Evolutionary conservation across 2,888 invertebrate species (phyloP).

Genomic region (Azorinus chamasolen): DNA sequence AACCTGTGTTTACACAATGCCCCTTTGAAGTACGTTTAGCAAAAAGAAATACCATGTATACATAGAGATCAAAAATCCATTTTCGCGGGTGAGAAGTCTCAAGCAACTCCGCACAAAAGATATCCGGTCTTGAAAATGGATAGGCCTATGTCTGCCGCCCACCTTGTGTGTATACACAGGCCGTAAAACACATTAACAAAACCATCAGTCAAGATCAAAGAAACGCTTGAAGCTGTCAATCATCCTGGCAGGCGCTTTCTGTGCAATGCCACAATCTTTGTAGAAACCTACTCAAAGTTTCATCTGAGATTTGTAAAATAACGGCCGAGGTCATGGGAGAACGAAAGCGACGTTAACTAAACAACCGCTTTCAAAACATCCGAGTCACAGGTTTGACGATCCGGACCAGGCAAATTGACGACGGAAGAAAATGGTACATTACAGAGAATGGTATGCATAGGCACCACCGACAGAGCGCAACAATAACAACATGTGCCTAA

Average conservation of each 20-base stretch:
- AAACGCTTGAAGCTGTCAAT: constrained; percentile 73
- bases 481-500: too few species aligned
- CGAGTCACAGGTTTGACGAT: too few species aligned
- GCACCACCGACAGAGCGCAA: too few species aligned
- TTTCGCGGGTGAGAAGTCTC: constrained; percentile 59
- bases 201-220: constrained; percentile 71
- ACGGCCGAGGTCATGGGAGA: too few species aligned
- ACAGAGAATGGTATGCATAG: too few species aligned
- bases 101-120: constrained; percentile 62
- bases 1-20: constrained; percentile 59
- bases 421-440: too few species aligned
- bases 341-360: too few species aligned
- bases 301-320: too few species aligned
- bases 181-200: constrained; percentile 62
- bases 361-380: too few species aligned
- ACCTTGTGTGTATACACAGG: constrained; percentile 57
- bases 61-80: constrained; percentile 68
- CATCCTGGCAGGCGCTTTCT: constrained; percentile 34
- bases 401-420: too few species aligned
- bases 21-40: constrained; percentile 54
- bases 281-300: too few species aligned
- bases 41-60: constrained; percentile 56
- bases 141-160: constrained; percentile 38
- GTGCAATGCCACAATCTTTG: too few species aligned
- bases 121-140: constrained; percentile 49